phyloP scores from a whole-genome alignment of 2,888 invertebrate genomes.

The Empis livida region DNA sequence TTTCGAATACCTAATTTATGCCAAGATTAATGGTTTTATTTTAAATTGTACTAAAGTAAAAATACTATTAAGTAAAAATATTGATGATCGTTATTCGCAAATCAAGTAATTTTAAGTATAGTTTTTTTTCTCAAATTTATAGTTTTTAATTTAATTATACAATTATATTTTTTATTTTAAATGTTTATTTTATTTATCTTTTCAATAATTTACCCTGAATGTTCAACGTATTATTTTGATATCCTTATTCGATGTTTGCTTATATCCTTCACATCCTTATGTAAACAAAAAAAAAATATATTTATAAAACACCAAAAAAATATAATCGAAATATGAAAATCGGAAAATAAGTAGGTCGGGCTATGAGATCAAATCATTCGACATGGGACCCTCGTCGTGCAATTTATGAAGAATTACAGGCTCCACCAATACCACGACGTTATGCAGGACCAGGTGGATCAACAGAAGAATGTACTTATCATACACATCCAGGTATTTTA shows the following conservation, averaged over 20 bases:
- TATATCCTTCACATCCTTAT: constrained; percentile 6
- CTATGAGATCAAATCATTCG: constrained; percentile 44
- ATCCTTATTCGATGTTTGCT: neutral
- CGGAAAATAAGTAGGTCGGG: constrained; percentile 24
- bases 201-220: no score
- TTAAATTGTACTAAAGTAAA: no score
- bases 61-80: no score
- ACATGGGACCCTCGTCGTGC: constrained; percentile 85
- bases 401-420: constrained; percentile 78
- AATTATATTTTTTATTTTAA: no score
- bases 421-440: constrained; percentile 43
- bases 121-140: no score
- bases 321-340: constrained; percentile 4
- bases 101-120: no score
- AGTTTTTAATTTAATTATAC: no score
- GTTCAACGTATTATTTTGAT: no score
- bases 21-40: no score
- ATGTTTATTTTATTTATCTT: no score
- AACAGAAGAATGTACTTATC: constrained; percentile 29
- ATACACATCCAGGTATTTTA: constrained; percentile 35
- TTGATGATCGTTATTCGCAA: no score
- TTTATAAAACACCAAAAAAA: constrained; percentile 8
- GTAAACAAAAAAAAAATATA: constrained; percentile 5
- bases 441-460: constrained; percentile 26
- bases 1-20: no score